Base-by-base conservation (phyloP, 2,888 invertebrate genomes). In the Zaprionus lineosus region DNA sequence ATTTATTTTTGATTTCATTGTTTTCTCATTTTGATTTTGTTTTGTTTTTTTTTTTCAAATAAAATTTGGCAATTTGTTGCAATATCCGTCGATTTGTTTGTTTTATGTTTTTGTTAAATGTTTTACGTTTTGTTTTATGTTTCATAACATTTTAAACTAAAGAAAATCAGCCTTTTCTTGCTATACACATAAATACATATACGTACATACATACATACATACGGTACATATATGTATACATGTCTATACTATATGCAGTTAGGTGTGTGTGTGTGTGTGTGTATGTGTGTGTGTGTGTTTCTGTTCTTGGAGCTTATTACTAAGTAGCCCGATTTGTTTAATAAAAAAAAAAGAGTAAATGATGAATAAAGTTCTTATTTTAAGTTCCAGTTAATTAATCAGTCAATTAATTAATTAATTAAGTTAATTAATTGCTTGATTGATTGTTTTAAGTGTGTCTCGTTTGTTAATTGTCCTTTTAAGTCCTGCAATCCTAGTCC, bases 161-260 rank as follows among this genome's bases (percentile, higher is more conserved):
- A 86, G 76, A 85, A 84, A 85, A 83, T 83, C 86, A 87, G 86
- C 86, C 74, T 87, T 84, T 86, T 82, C 82, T 87, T 87, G 79
- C 77, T 86, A 76, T 73, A 66, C 76, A 79, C 68, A 74, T 74
- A 72, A 75, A 86, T 78, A 84, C 53, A 84, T 56, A 43, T 50
- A 65, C 55, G 60, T 57, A 47, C 56, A 43, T 7, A 52, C 51
- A 52, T 28, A 29, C 55, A 31, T n/a, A 11, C n/a, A n/a, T n/a
- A n/a, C n/a, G n/a, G n/a, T n/a, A 79, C 68, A 74, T 74, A 72
- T 74, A 86, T 78, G 79, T 51, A 84, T 56, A 43, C 47, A 65
- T 51, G 60, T 57, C 43, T 47, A 19, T 31, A 33, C 8, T 34
- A 34, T 53, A 40, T 50, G n/a, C n/a, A n/a, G n/a, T n/a, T n/a